These are phyloP conservation scores for Drosophila equinoxialis DNA, from an alignment of 1,140 invertebrate species.

Conservation along the genomic window DNA sequence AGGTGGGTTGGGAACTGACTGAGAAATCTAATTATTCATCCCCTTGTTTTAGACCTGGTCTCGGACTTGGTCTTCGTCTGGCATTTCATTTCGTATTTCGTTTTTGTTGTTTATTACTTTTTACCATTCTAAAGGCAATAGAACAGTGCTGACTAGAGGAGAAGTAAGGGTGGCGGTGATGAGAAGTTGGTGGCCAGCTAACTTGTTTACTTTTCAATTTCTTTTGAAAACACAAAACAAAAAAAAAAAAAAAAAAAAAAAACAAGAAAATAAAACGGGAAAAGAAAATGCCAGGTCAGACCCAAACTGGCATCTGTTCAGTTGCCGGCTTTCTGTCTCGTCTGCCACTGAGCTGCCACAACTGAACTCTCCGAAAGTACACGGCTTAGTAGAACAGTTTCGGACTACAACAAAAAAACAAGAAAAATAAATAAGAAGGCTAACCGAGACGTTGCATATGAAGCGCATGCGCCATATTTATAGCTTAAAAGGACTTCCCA, in stretches of 20 bases:
- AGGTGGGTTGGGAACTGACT: slow-evolving; percentile 32
- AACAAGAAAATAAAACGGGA: background rate
- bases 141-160: slow-evolving; percentile 1
- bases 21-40: slow-evolving; percentile 83
- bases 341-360: slow-evolving; percentile 53
- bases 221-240: slow-evolving; percentile 14
- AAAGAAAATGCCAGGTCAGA: background rate
- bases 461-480: slow-evolving; percentile 32
- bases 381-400: slow-evolving; percentile 69
- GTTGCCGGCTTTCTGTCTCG: slow-evolving; percentile 35
- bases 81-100: slow-evolving; percentile 25
- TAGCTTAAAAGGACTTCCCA: slow-evolving; percentile 52
- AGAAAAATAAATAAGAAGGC: background rate
- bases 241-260: background rate
- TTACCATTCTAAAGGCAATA: slow-evolving; percentile 1
- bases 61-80: slow-evolving; percentile 38
- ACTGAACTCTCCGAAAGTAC: slow-evolving; percentile 62
- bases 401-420: background rate
- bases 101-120: slow-evolving; percentile 33
- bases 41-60: slow-evolving; percentile 52
- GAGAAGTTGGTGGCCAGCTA: slow-evolving; percentile 15
- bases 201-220: slow-evolving; percentile 62
- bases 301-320: slow-evolving; percentile 35
- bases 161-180: background rate
- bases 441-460: background rate